Base-by-base conservation (phyloP, 1,140 invertebrate genomes). In the Delia radicum region DNA sequence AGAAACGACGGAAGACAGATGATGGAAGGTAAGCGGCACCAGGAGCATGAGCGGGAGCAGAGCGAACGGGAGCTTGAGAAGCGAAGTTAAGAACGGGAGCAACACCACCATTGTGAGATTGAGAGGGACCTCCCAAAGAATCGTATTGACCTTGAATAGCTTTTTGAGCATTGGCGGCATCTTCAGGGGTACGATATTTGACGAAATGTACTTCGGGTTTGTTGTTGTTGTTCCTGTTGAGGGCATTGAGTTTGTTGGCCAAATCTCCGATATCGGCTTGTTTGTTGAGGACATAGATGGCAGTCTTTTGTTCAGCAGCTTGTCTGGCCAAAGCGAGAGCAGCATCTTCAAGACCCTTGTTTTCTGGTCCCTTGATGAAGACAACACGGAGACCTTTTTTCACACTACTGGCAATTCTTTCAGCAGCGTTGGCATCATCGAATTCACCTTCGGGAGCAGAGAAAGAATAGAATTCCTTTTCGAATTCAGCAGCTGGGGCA, bases 201-300 rank as follows among this genome's bases (percentile, higher is more conserved):
- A 83, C 81, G 61, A 83, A 83, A 78, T 82, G 82, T 8, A 83
- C 81, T 76, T 83, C 82, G 73, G 82, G 82, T 76, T 81, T 81
- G 77, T 82, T 79, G 77, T 78, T 81, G 42, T 67, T 75, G 78
- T 79, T 79, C 74, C 72, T 77, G 63, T 78, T 77, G 63, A 80
- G 77, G 63, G 75, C 33, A 33, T 82, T 80, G 69, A 83, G 27
- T 46, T 81, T 81, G 72, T 74, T 77, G 73, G 80, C 81, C 75
- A 83, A 77, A 77, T 83, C 81, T 33, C 80, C 77, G 5, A 83
- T 77, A 27, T 81, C 81, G n/a, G 82, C 77, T 79, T 83, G 81
- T 76, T 83, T 83, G 80, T 79, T 81, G 2, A 83, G 77, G 2
- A 83, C 81, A 73, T 83, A 83, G 77, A 83, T 83, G 75, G 81